A percentile compares a stretch with the other conserved stretches of the same genome.
Evolutionary conservation across 2,113 vertebrate species (phyloP).

Genomic region (Zapus hudsonius): DNA sequence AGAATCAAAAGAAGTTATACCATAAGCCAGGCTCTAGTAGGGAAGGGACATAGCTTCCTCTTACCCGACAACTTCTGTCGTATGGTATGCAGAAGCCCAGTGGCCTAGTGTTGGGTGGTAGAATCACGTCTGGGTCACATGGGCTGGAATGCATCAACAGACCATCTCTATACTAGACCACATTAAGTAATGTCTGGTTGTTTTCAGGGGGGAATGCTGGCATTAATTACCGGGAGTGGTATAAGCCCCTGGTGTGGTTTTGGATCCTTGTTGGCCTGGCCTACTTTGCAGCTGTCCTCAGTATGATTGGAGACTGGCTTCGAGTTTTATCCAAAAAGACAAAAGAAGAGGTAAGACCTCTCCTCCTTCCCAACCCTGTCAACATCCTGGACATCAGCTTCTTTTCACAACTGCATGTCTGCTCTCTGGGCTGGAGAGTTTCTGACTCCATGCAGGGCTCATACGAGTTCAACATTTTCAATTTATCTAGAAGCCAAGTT

Average conservation of each 20-base stretch:
- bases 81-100: not conserved
- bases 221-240: slow-evolving; percentile 95
- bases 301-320: slow-evolving; percentile 98
- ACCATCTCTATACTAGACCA: not conserved
- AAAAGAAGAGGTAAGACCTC: slow-evolving; percentile 93
- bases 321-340: slow-evolving; percentile 95
- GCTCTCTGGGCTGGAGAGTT: not conserved
- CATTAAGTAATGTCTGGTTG: slow-evolving; percentile 59
- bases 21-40: not conserved
- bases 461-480: not conserved
- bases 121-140: rapidly evolving
- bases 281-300: slow-evolving; percentile 97
- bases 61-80: not conserved
- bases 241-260: slow-evolving; percentile 96
- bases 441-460: not conserved
- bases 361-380: not conserved
- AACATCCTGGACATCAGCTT: not conserved
- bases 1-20: not conserved
- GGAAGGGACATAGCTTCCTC: too few species aligned
- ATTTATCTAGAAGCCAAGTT: not conserved
- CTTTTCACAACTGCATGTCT: not conserved
- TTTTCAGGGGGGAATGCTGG: slow-evolving; percentile 92
- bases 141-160: not conserved
- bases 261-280: slow-evolving; percentile 97
- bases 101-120: not conserved